Evolutionary conservation across 2,797 vertebrate genomes (phyloP), one percentile per base, ranked within the genome.

Genomic region (Coregonus ussuriensis): DNA sequence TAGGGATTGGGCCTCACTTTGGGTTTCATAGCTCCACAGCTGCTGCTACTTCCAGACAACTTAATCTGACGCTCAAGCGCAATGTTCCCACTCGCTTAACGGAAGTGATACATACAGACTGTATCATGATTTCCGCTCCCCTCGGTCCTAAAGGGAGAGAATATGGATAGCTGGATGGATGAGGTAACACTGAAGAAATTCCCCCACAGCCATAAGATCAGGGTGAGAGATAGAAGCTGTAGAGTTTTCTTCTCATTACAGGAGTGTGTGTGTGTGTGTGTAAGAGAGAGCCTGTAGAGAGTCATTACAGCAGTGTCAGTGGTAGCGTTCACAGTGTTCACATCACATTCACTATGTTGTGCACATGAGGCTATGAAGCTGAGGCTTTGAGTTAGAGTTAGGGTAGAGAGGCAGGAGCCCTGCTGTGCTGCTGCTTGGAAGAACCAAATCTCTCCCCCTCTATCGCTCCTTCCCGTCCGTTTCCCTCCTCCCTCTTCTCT

Each of bases 311-410:
- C n/a, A 71, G 74, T 72, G 72, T 86, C 74, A 79, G 69, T 81
- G 80, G 73, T 25, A 66, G 47, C n/a, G 74, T 77, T 85, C 83
- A 77, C 16, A 79, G 41, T 13, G 41, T 47, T 86, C 56, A 59
- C 16, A 47, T 47, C 41, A 47, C 56, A n/a, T 18, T n/a, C 18
- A 84, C 25, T 72, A 72, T 75, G 72, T 68, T 53, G 63, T 72
- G 25, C 15, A 68, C 25, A 31, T 51, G 21, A 33, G 41, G 9
- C 41, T 47, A 3, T 13, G 41, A 47, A 11, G 41, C 41, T 47
- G 41, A 47, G 41, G 37, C 73, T 65, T 41, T 74, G 56, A 62
- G 59, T 62, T 56, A 37, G 54, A 18, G 35, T n/a, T 56, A 37
- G 47, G 33, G 35, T n/a, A 35, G 35, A 37, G 63, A 41, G 37